Conservation (phyloP, 2,888 invertebrate species). For the Chaetoderma sp. region DNA sequence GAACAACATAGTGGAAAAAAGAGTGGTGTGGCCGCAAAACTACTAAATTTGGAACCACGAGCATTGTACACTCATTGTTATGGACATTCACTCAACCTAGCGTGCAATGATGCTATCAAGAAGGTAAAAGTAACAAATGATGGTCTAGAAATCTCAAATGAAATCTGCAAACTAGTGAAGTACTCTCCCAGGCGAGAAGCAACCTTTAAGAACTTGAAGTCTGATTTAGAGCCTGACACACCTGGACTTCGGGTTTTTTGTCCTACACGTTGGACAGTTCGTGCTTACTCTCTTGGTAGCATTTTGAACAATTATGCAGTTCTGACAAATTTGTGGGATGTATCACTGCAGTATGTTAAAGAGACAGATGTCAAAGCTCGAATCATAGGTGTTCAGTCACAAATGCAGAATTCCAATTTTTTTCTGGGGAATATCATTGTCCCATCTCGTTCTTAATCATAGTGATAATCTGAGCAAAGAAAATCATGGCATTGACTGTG, state of each 20-base stretch:
- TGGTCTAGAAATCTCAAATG: slow-evolving; percentile 28
- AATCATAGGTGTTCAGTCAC: not conserved
- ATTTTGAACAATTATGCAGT: slow-evolving; percentile 12
- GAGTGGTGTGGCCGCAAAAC: not conserved
- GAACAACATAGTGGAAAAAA: not conserved
- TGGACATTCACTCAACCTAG: slow-evolving; percentile 35
- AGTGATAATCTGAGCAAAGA: not conserved
- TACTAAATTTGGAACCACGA: slow-evolving; percentile 4
- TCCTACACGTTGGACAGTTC: slow-evolving; percentile 37
- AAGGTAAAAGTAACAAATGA: slow-evolving; percentile 20
- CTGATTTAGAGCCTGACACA: slow-evolving; percentile 21
- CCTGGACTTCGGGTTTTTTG: slow-evolving; percentile 30
- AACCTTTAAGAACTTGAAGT: slow-evolving; percentile 27
- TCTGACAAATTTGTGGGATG: not conserved
- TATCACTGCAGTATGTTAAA: not conserved
- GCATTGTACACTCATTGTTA: slow-evolving; percentile 38
- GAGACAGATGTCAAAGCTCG: slow-evolving; percentile 2
- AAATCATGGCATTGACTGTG: not conserved
- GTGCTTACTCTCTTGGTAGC: slow-evolving; percentile 17
- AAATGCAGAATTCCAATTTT: slow-evolving; percentile 11
- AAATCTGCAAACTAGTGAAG: slow-evolving; percentile 36
- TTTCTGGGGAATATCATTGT: not conserved
- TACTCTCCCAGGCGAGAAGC: slow-evolving; percentile 34
- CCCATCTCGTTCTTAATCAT: not conserved
- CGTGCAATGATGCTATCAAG: slow-evolving; percentile 27